phyloP scores from a whole-genome alignment of 2,113 vertebrate genomes.

The Pica pica region DNA sequence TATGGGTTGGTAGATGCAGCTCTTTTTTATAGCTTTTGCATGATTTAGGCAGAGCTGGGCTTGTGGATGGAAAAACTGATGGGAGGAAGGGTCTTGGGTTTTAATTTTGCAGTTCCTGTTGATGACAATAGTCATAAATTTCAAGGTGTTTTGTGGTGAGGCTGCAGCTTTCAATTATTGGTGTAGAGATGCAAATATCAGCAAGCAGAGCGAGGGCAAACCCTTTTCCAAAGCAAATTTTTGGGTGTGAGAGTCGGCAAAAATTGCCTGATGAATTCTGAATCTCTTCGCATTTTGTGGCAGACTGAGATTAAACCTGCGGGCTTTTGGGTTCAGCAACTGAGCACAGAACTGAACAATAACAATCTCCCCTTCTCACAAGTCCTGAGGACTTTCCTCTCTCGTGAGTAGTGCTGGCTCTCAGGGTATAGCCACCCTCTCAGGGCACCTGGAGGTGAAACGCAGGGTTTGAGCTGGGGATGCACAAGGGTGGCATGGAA shows the following conservation, averaged over 20 bases:
- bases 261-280: not conserved
- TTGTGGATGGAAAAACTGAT: slow-evolving; percentile 20
- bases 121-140: slow-evolving; percentile 3
- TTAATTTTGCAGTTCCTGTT: not conserved
- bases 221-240: not conserved
- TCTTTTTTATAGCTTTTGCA: slow-evolving; percentile 38
- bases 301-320: not conserved
- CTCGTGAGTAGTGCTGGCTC: accelerated
- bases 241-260: not conserved
- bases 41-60: slow-evolving; percentile 57
- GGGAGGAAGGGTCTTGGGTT: not conserved
- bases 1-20: not conserved
- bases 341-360: not conserved
- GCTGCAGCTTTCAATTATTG: not conserved
- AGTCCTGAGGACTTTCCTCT: not conserved
- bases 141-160: not conserved
- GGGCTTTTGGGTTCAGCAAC: not conserved
- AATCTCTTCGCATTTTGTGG: not conserved
- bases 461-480: not conserved
- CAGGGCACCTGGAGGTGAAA: not conserved
- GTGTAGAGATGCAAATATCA: not conserved
- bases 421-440: accelerated
- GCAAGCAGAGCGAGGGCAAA: not conserved
- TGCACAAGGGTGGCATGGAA: not conserved
- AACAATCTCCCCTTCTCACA: not conserved